Evolutionary conservation across 2,113 vertebrate species (phyloP).

Genomic region (Scomber japonicus): DNA sequence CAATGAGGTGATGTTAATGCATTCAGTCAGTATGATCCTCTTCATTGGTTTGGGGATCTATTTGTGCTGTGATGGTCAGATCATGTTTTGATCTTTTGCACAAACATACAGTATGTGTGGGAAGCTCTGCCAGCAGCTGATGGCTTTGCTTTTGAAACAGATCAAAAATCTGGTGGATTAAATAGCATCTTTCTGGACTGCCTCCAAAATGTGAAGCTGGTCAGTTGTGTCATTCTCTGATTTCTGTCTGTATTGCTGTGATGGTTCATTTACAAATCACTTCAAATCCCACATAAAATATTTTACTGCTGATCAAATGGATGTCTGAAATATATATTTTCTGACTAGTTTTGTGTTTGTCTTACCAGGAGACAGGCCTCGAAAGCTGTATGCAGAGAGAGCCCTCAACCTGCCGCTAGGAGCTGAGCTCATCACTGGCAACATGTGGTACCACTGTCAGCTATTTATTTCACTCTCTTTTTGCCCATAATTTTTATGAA

Average conservation of each 20-base stretch:
- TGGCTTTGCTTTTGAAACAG: conserved; percentile 11
- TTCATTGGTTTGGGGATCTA: background rate
- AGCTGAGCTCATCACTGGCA: conserved; percentile 87
- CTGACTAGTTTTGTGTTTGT: conserved; percentile 25
- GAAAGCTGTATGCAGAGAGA: conserved; percentile 87
- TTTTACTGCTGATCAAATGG: background rate
- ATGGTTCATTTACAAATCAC: background rate
- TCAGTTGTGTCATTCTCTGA: background rate
- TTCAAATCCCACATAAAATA: conserved; percentile 2
- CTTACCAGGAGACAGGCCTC: conserved; percentile 84
- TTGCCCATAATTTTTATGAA: background rate
- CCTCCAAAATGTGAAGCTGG: conserved; percentile 35
- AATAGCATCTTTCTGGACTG: conserved; percentile 34
- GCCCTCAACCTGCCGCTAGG: conserved; percentile 87
- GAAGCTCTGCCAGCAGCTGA: conserved; percentile 25
- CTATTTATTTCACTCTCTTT: background rate
- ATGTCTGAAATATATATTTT: background rate
- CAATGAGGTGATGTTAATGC: no score
- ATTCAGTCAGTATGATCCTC: background rate
- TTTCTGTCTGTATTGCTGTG: background rate
- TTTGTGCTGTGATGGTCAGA: background rate
- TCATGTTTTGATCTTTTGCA: conserved; percentile 19
- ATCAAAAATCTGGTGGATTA: conserved; percentile 27
- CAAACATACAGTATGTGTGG: conserved; percentile 15
- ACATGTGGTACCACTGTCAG: conserved; percentile 83